phyloP scores from a whole-genome alignment of 2,888 invertebrate genomes.

The Lydus trimaculatus region DNA sequence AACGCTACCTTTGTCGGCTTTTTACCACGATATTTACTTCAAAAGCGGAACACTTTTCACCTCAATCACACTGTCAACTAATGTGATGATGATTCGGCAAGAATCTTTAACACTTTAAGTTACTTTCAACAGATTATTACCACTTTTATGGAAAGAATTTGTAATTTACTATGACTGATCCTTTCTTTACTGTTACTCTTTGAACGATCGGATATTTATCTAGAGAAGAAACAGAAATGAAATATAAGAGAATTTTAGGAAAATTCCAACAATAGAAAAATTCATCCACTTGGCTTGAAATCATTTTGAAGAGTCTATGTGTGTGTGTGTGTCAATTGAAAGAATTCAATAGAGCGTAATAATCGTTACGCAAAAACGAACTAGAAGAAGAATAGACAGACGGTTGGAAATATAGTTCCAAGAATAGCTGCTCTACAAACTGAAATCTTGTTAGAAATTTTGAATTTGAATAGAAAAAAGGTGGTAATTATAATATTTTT shows the following conservation, averaged over 20 bases:
- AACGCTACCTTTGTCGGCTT: background rate
- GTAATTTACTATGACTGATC: background rate
- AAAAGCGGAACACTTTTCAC: background rate
- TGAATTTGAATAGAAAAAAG: background rate
- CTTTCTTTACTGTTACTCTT: background rate
- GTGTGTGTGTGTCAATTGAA: background rate
- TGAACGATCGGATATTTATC: background rate
- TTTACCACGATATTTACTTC: background rate
- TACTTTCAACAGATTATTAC: background rate
- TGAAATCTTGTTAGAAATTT: constrained; percentile 1
- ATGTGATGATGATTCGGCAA: constrained; percentile 6
- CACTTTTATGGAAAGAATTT: background rate
- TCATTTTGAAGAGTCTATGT: background rate
- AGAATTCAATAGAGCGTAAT: background rate
- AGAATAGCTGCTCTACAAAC: background rate
- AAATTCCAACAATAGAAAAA: background rate
- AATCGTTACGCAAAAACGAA: background rate
- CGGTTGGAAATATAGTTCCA: background rate
- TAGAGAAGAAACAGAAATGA: too few species aligned
- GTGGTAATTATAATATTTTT: background rate
- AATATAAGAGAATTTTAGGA: background rate
- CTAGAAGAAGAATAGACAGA: background rate
- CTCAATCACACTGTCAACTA: background rate
- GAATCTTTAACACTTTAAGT: constrained; percentile 4
- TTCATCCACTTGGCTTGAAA: constrained; percentile 5